These are phyloP conservation scores for Agrochola lychnidis DNA, from an alignment of 2,888 invertebrate species.

Conservation along the genomic window DNA sequence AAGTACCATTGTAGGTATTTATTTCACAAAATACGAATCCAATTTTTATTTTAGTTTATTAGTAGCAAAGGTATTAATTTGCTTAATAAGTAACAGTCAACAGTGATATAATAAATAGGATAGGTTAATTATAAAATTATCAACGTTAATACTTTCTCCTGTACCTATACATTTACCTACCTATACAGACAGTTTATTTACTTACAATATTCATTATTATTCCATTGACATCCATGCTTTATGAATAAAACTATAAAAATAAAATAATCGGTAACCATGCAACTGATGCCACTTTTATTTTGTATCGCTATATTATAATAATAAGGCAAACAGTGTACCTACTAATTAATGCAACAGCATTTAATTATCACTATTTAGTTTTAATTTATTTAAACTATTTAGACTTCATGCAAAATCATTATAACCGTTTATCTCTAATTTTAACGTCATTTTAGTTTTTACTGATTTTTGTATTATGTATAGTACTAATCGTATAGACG, in stretches of 20 bases:
- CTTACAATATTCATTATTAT: neutral
- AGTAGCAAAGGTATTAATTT: no score
- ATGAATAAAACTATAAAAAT: neutral
- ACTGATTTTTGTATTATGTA: neutral
- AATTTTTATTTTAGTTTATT: neutral
- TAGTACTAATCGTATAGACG: neutral
- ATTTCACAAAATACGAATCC: neutral
- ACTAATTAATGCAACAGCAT: constrained; percentile 5
- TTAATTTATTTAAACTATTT: neutral
- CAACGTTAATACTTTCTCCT: neutral
- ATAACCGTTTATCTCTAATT: neutral
- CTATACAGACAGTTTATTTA: neutral
- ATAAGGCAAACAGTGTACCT: neutral
- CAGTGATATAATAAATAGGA: neutral
- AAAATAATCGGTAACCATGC: neutral
- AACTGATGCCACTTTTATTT: neutral
- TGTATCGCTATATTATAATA: neutral
- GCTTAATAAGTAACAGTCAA: neutral
- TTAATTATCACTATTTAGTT: neutral
- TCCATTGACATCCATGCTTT: neutral
- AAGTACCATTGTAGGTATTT: neutral
- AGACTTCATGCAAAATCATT: constrained; percentile 9
- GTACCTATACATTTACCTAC: neutral
- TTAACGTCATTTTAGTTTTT: no score
- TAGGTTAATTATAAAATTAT: neutral